Conservation (phyloP, 2,888 invertebrate genomes). For the Sminthurides aquaticus region DNA sequence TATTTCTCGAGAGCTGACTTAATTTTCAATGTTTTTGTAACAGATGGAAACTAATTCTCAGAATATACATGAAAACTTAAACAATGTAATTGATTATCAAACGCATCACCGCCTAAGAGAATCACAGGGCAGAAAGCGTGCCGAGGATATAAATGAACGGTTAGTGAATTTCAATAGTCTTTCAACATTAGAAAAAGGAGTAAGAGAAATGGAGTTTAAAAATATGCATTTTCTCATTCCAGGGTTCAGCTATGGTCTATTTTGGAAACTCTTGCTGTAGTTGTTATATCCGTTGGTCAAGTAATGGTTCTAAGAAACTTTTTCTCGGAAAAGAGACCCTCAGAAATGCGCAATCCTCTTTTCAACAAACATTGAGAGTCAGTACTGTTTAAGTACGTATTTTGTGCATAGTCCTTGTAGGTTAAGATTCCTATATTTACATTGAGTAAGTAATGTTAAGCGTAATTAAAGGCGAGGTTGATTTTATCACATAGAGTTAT, state of each 20-base stretch:
- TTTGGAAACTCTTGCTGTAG: slow-evolving; percentile 74
- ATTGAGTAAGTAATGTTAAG: too few species aligned
- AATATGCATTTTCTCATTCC: background rate
- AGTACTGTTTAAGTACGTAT: background rate
- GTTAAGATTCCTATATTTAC: too few species aligned
- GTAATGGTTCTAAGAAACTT: slow-evolving; percentile 86
- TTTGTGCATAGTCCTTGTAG: slow-evolving; percentile 1
- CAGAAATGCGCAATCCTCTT: slow-evolving; percentile 46
- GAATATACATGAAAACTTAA: slow-evolving; percentile 80
- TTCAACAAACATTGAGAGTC: slow-evolving; percentile 22
- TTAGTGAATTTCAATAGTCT: slow-evolving; percentile 17
- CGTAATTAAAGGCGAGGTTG: too few species aligned
- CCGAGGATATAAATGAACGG: slow-evolving; percentile 87
- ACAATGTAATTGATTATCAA: slow-evolving; percentile 85
- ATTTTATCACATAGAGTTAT: too few species aligned
- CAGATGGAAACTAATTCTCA: slow-evolving; percentile 89
- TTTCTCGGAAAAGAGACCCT: slow-evolving; percentile 67
- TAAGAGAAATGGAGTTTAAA: too few species aligned
- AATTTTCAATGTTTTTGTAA: too few species aligned
- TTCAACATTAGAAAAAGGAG: too few species aligned
- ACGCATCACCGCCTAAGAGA: slow-evolving; percentile 93
- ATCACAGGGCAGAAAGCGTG: slow-evolving; percentile 87
- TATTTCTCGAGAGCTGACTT: too few species aligned
- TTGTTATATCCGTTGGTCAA: slow-evolving; percentile 81
- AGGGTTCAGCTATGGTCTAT: slow-evolving; percentile 88